Percentiles rank a stretch among this genome's conserved stretches.
Conservation (phyloP, 2,797 vertebrate genomes). For the Mormyrus proboscirostris region DNA sequence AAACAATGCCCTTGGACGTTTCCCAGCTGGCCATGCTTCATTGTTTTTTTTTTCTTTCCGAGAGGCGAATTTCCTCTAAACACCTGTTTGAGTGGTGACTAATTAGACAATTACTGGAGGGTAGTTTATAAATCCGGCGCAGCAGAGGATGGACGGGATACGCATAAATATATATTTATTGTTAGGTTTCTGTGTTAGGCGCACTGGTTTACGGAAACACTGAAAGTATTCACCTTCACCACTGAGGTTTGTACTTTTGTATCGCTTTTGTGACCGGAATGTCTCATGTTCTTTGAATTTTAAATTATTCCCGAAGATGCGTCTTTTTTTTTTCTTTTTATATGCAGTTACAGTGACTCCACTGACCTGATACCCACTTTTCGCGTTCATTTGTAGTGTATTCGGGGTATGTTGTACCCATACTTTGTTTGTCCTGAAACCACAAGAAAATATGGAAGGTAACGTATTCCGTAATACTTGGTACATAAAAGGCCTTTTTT, state of each 20-base stretch:
- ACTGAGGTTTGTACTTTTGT: conserved; percentile 19
- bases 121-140: conserved; percentile 5
- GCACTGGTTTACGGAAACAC: conserved; percentile 33
- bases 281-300: neutral
- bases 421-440: conserved; percentile 31
- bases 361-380: neutral
- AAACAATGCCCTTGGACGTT: neutral
- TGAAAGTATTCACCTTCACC: conserved; percentile 27
- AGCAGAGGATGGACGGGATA: neutral
- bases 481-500: neutral
- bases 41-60: neutral
- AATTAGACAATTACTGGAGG: conserved; percentile 19
- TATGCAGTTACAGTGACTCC: neutral
- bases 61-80: neutral
- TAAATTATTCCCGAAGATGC: neutral
- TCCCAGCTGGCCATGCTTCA: neutral
- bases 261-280: neutral
- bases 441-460: conserved; percentile 45
- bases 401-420: conserved; percentile 41
- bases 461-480: neutral
- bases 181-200: conserved; percentile 23
- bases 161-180: neutral
- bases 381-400: conserved; percentile 28
- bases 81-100: conserved; percentile 16
- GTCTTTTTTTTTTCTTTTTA: neutral